These are phyloP conservation scores for Noturus placidus DNA, from an alignment of 2,113 vertebrate species.

Conservation along the genomic window DNA sequence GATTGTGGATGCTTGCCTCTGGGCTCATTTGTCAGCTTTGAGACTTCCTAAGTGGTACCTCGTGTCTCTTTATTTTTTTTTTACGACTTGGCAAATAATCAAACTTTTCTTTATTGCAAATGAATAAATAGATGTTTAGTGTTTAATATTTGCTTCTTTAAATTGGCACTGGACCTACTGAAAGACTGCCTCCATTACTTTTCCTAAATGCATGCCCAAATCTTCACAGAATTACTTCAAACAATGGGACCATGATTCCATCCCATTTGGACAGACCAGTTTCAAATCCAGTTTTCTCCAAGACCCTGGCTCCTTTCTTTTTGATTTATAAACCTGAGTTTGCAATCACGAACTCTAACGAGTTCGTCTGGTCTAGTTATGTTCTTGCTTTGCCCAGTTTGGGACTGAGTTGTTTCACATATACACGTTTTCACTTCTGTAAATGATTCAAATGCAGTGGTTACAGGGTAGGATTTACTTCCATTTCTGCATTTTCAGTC, in stretches of 20 bases:
- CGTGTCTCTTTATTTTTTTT: not conserved
- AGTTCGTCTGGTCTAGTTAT: not conserved
- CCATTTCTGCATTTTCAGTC: not conserved
- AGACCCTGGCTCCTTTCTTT: not conserved
- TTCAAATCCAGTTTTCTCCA: not conserved
- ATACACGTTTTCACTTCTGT: not conserved
- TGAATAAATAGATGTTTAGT: not conserved
- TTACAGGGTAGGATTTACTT: not conserved
- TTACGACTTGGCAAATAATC: not conserved
- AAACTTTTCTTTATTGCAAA: not conserved
- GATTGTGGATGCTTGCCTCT: not conserved
- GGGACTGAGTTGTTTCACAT: not conserved
- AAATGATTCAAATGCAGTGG: not conserved
- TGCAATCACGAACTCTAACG: not conserved
- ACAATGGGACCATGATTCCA: not conserved
- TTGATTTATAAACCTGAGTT: not conserved
- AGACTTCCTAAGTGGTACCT: not conserved
- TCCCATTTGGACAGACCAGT: not conserved
- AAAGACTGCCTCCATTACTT: not conserved
- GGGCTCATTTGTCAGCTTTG: not conserved
- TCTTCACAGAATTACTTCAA: not conserved
- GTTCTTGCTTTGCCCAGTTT: not conserved
- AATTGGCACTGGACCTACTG: not conserved
- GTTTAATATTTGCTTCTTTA: not conserved
- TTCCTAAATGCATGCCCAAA: not conserved